These are phyloP conservation scores for Luscinia luscinia DNA, from an alignment of 2,797 vertebrate species.

Conservation along the genomic window DNA sequence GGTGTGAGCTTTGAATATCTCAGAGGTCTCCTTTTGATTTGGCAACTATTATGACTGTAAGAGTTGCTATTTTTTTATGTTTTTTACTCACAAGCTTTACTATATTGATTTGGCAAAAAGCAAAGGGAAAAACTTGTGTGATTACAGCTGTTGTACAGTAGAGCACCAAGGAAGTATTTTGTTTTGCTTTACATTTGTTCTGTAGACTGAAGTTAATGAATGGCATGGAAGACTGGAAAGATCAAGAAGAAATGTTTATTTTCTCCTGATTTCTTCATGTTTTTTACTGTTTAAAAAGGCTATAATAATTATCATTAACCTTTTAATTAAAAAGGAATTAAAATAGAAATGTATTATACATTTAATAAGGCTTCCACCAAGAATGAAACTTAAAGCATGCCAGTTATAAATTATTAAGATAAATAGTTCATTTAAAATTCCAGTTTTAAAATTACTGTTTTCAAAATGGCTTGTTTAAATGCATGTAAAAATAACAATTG, in stretches of 20 bases:
- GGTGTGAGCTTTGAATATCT: not conserved
- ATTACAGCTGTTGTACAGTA: not conserved
- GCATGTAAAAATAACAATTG: not conserved
- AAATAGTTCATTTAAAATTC: not conserved
- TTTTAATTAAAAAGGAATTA: not conserved
- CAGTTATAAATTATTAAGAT: not conserved
- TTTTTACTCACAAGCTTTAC: not conserved
- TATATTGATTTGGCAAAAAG: not conserved
- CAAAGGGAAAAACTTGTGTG: accelerated
- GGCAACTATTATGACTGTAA: not conserved
- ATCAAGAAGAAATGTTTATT: not conserved
- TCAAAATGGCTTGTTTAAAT: not conserved
- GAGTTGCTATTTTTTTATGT: not conserved
- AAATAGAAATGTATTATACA: not conserved
- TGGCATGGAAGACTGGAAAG: not conserved
- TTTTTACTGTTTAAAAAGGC: not conserved
- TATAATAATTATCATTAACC: not conserved
- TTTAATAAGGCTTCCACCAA: not conserved
- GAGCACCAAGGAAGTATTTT: not conserved
- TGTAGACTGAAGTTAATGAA: not conserved
- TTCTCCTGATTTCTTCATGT: not conserved
- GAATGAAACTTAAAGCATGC: not conserved
- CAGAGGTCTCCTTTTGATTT: not conserved
- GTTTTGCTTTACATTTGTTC: not conserved
- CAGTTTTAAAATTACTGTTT: not conserved